Evolutionary conservation across 2,113 vertebrate species (phyloP).

Genomic region (Chinchilla lanigera): DNA sequence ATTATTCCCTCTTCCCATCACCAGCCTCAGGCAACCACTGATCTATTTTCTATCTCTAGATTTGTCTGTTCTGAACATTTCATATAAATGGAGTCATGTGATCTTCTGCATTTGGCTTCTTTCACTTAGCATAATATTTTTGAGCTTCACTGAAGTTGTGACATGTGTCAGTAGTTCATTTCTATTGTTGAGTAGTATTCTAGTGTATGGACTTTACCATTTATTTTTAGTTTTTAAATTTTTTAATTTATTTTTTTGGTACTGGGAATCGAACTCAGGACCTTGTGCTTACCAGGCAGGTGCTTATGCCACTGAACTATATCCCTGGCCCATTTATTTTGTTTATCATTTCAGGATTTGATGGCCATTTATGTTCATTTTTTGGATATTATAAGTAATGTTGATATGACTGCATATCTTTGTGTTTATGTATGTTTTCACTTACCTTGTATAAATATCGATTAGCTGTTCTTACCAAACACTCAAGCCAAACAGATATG

Average conservation of each 20-base stretch:
- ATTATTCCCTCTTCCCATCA: not conserved
- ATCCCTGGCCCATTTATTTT: not conserved
- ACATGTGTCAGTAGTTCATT: not conserved
- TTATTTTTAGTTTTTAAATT: not conserved
- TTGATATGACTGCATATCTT: not conserved
- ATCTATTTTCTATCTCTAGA: not conserved
- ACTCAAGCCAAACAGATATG: not conserved
- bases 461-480: constrained; percentile 34
- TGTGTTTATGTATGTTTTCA: not conserved
- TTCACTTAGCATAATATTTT: not conserved
- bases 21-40: not conserved
- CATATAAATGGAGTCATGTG: not conserved
- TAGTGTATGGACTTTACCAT: not conserved
- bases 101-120: not conserved
- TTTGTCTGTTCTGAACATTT: not conserved
- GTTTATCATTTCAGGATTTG: not conserved
- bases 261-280: too few species aligned
- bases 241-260: too few species aligned
- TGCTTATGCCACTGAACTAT: too few species aligned
- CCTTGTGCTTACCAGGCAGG: too few species aligned
- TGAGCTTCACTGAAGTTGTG: not conserved
- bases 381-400: not conserved
- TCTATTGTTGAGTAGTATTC: not conserved
- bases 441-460: not conserved
- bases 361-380: not conserved